Base-by-base conservation (phyloP, 2,113 vertebrate species). In the Melanostigma gelatinosum region DNA sequence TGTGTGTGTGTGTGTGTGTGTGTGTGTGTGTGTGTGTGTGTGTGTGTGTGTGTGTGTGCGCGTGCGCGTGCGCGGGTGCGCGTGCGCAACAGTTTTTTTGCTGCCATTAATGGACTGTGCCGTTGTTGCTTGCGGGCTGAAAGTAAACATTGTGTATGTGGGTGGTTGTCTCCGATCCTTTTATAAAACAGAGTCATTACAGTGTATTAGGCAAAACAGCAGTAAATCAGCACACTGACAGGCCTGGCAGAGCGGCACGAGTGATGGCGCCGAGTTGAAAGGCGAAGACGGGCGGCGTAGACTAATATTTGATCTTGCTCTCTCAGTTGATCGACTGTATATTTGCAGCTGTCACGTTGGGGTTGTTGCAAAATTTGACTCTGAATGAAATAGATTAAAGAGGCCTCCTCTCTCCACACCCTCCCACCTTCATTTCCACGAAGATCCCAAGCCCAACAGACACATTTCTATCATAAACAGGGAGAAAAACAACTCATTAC, bases 181-280 rank as follows among this genome's bases (percentile, higher is more conserved):
- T 79, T 63, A 54, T n/a, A n/a, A 80, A 85, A 73, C 86, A 70
- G n/a, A 86, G 61, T 86, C 80, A 88, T 93, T 79, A 79, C 80
- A 67, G 76, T 83, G 27, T 77, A 79, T 90, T 82, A 88, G 64
- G 61, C 38, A 86, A 82, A 82, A 80, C 85, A 75, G 86, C 76
- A 38, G 79, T 91, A 87, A 87, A 88, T 93, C 86, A 91, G 75
- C 44, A 0, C 27, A 0, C 11, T 77, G 89, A 90, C 89, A 87
- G 83, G 66, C 64, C 78, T 80, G 89, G 83, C 88, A 85, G 22
- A 66, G 63, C 44, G 0, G 62, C 34, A 34, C 71, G 34, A 79
- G 75, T 70, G 73, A 88, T 87, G 87, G 85, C 82, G 55, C 32
- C 0, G 64, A 78, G 78, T 85, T 86, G 83, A 90, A 88, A 89